Percentiles rank a stretch among this genome's conserved stretches.
Conservation (phyloP, 2,113 vertebrate species). For the Holacanthus passer region DNA sequence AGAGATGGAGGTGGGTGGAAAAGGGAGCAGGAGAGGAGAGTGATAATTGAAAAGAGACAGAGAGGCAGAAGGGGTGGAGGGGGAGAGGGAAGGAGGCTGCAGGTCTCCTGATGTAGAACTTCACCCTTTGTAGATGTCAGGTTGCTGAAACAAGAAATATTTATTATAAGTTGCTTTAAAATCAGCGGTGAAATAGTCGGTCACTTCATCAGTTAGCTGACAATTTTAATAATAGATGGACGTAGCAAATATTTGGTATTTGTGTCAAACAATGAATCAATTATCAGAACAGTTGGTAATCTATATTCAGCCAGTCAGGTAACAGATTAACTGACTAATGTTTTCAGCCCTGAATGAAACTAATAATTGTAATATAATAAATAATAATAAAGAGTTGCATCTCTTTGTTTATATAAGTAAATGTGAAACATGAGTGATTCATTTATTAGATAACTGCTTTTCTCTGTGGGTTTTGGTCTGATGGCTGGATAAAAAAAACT, state of each 20-base stretch:
- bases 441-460: not conserved
- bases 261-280: no score
- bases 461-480: not conserved
- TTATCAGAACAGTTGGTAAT: not conserved
- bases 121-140: not conserved
- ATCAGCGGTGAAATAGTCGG: not conserved
- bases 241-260: no score
- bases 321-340: not conserved
- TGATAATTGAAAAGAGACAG: not conserved
- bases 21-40: not conserved
- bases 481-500: not conserved
- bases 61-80: not conserved
- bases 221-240: not conserved
- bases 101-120: not conserved
- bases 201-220: not conserved
- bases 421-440: not conserved
- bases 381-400: no score
- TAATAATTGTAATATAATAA: no score
- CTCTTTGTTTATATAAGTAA: not conserved
- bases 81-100: not conserved
- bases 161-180: not conserved
- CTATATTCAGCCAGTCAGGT: not conserved
- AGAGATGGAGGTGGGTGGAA: not conserved
- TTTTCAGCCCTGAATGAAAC: not conserved
- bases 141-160: not conserved